Evolutionary conservation across 2,888 invertebrate species (phyloP).

Genomic region (Myopa testacea): DNA sequence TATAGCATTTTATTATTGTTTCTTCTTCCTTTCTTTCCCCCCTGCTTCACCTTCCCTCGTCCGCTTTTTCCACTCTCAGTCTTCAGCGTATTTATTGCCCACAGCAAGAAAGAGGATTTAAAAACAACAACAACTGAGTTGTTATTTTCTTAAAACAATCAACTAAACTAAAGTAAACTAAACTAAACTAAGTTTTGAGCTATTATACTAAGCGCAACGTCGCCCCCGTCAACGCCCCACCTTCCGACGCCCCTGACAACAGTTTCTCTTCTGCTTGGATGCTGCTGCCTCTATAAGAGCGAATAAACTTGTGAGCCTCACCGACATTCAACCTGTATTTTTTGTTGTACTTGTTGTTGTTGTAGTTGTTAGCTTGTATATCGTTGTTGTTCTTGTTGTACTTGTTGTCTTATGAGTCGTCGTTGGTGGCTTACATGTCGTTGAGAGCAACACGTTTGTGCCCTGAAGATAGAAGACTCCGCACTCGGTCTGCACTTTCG

Average conservation of each 20-base stretch:
- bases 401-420: not conserved
- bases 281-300: too few relatives aligned
- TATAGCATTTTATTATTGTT: too few relatives aligned
- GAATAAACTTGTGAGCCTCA: too few relatives aligned
- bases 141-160: not conserved
- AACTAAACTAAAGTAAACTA: not conserved
- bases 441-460: not conserved
- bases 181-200: not conserved
- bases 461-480: not conserved
- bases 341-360: not conserved
- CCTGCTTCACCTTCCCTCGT: too few relatives aligned
- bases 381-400: not conserved
- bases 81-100: not conserved
- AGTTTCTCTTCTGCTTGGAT: not conserved
- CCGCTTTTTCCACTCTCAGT: too few relatives aligned
- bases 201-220: not conserved
- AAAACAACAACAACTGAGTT: not conserved
- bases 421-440: not conserved
- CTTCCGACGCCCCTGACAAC: not conserved
- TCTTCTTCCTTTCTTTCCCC: too few relatives aligned
- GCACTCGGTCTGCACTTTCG: conserved; percentile 32
- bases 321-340: not conserved
- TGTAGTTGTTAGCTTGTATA: not conserved
- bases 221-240: not conserved
- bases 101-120: not conserved